Evolutionary conservation across 2,113 vertebrate species (phyloP).

Genomic region (Lates calcarifer): DNA sequence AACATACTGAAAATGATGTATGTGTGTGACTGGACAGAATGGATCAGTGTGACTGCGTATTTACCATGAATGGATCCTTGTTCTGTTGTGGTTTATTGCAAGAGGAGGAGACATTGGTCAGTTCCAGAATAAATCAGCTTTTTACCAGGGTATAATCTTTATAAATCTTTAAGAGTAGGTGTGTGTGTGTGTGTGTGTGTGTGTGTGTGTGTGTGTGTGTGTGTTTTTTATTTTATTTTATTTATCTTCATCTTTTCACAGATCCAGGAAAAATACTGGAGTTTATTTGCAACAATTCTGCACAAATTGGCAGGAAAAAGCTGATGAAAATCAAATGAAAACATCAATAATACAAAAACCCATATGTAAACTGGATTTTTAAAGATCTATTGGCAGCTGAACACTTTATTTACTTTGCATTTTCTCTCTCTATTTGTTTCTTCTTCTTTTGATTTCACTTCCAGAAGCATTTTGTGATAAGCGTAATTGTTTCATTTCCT

Average conservation of each 20-base stretch:
- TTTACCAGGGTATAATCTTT: too few species aligned
- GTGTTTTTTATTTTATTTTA: too few species aligned
- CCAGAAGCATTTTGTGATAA: background rate
- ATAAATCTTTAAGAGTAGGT: too few species aligned
- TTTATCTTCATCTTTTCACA: background rate
- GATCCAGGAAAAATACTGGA: background rate
- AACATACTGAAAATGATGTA: background rate
- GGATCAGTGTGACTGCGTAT: background rate
- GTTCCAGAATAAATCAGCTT: background rate
- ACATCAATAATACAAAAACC: background rate
- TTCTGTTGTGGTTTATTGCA: background rate
- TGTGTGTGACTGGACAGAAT: conserved; percentile 10
- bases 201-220: too few species aligned
- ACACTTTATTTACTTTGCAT: background rate
- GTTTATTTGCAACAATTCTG: background rate
- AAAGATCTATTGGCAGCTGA: too few species aligned
- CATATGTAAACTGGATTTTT: background rate
- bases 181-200: too few species aligned
- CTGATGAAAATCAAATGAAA: background rate
- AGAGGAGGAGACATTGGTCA: background rate
- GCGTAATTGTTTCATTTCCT: too few species aligned
- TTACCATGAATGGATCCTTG: conserved; percentile 3
- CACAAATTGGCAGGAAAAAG: background rate
- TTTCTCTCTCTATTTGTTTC: background rate
- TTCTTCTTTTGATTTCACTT: background rate